Evolutionary conservation across 2,797 vertebrate species (phyloP), one percentile per base, ranked within the genome.

Genomic region (Kryptopterus vitreolus): DNA sequence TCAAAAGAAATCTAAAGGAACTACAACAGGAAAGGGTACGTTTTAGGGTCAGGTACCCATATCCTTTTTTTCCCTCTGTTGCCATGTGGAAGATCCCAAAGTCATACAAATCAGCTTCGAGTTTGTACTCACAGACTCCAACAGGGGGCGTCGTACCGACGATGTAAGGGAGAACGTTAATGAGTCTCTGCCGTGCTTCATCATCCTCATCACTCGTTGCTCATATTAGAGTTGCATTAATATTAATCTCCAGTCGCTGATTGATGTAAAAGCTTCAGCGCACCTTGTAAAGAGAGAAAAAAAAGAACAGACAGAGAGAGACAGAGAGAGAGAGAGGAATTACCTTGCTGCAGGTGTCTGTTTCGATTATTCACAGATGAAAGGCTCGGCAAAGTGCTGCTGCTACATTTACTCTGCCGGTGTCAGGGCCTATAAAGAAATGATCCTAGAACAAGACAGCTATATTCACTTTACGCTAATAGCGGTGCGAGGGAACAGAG

Each of bases 271-370:
- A 87, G 89, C 89, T 88, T 86, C 52, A 81, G 79, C 90, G 81
- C 38, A 57, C 63, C 72, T 76, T 75, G 53, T 43, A 10, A 43
- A 43, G 38, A 15, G 29, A 77, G 50, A 58, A 38, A 29, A 58
- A 31, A 38, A 4, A 33, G 15, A 74, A 46, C 13, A 24, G 43
- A 26, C 62, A 61, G 26, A 12, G 29, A 38, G 50, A 33, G 70
- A 55, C 50, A 20, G 20, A 62, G 33, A 31, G 48, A 58, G 38
- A 35, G 20, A 81, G 79, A 1, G 46, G 83, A 88, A 91, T 81
- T 91, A 93, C 93, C 92, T 93, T 91, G 91, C 92, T 92, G 90
- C 87, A 92, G 92, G 92, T 92, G 90, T 90, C 91, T 84, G 89
- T 26, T 92, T 86, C 88, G 88, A 93, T 93, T 91, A 92, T 82